These are phyloP conservation scores for Drosophila rellima DNA, from an alignment of 2,888 invertebrate species.

Conservation along the genomic window DNA sequence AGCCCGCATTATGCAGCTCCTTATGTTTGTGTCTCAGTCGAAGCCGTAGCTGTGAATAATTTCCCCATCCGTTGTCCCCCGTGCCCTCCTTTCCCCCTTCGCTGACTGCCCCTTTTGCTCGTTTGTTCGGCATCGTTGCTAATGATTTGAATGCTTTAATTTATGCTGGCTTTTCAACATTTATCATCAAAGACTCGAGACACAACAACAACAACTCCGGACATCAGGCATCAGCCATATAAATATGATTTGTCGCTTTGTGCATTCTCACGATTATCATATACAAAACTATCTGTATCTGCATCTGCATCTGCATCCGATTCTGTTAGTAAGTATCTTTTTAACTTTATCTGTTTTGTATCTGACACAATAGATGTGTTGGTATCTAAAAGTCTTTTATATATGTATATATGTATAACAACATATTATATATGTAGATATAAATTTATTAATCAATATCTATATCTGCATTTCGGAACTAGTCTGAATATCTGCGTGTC, in stretches of 20 bases:
- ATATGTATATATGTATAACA: background rate
- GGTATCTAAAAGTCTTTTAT: background rate
- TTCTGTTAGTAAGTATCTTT: background rate
- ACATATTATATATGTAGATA: too few relatives aligned
- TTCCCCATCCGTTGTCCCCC: conserved; percentile 74
- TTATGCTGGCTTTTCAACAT: conserved; percentile 72
- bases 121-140: conserved; percentile 84
- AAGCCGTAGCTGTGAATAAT: conserved; percentile 84
- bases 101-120: conserved; percentile 48
- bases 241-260: conserved; percentile 12
- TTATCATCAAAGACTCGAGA: conserved; percentile 74
- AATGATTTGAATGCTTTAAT: conserved; percentile 84
- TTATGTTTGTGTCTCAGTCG: conserved; percentile 62
- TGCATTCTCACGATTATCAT: conserved; percentile 7
- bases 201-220: background rate
- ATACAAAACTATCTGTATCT: background rate
- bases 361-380: background rate
- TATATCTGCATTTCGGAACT: too few relatives aligned
- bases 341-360: background rate
- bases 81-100: background rate
- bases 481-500: too few relatives aligned
- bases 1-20: conserved; percentile 20
- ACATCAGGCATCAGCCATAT: conserved; percentile 10
- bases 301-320: background rate
- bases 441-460: too few relatives aligned